Base-by-base conservation (phyloP, 2,888 invertebrate species). In the Cistogaster globosa region DNA sequence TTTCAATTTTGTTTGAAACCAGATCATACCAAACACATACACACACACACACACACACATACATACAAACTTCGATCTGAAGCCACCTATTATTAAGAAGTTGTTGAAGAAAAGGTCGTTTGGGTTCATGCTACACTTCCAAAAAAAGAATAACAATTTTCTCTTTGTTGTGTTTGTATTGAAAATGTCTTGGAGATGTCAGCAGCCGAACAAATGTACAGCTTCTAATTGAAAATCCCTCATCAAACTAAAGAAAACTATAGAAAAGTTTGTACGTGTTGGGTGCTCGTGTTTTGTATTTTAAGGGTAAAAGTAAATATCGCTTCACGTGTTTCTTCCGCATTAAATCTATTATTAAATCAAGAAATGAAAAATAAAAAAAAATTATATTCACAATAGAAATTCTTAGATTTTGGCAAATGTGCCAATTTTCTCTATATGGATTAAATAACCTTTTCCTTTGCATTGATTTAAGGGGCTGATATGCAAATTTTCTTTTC, bases 401-500 rank as follows among this genome's bases (percentile, higher is more conserved):
- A 51, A 18, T 51, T 67, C 18, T 16, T 32, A 22, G 11, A 42
- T 69, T 69, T 85, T 82, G 57, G 82, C 78, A 79, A 85, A 85
- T 85, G 82, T 82, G 82, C 75, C 85, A 85, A 85, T 85, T 85
- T 85, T 85, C 78, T 71, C 75, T 67, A 55, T 62, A 60, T 6
- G 82, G 75, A 65, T 79, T 82, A 75, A 75, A 82, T 58, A 51
- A 65, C 9, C 36, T 22, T 74, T 68, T 57, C 58, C 51, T 38
- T 69, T 55, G 45, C 20, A n/a, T 14, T 36, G 79, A 77, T 79
- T 83, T n/a, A 48, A 60, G 75, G 81, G 78, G 42, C 32, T 82
- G 82, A 85, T 85, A 85, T 85, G 85, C 85, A 85, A 85, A 85
- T 85, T 85, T 72, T 26, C 22, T n/a, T 16, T 58, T 42, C 12